Base-by-base conservation (phyloP, 2,113 vertebrate genomes). In the Chauna torquata region DNA sequence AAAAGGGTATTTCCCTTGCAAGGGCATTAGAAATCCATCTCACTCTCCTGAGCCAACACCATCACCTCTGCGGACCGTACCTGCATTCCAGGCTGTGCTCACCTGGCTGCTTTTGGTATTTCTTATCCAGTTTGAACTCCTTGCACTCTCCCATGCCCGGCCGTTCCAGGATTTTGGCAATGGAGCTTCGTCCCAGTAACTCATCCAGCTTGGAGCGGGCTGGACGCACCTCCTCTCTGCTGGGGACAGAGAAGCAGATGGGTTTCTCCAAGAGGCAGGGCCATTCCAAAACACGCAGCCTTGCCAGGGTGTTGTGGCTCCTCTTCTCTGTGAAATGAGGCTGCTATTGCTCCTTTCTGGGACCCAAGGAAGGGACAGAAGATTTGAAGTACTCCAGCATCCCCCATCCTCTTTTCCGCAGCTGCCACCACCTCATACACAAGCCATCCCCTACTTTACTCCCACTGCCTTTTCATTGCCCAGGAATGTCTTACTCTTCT, bases 141-240 rank as follows among this genome's bases (percentile, higher is more conserved):
- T 96, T 98, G 71, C 38, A 93, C 81, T 98, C 98, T 11, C 97
- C 98, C 1, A 95, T 91, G 13, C 71, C 88, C 0, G 98, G 98
- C 59, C 82, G 94, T 77, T 98, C 98, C 49, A 98, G 96, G 49
- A 98, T 96, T 62, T 91, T 98, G 77, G 98, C 59, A 16, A 98
- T 90, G 0, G 98, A 97, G 54, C 98, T 95, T 75, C 97, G 96
- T 49, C 98, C 98, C 78, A 99, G 95, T 74, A 99, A 98, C 88
- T 99, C 99, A 28, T 99, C 98, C 42, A 99, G 97, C 96, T 98
- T 98, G 28, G 98, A 98, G 12, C 98, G 98, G 45, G 98, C 97
- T 75, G 98, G 98, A n/a, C 77, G 98, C 40, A 97, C 94, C 57
- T 92, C 76, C 24, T 98, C 98, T 44, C 98, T 98, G 93, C 14